A percentile compares a stretch with the other conserved stretches of the same genome.
Evolutionary conservation across 2,113 vertebrate species (phyloP).

Genomic region (Rhineura floridana): DNA sequence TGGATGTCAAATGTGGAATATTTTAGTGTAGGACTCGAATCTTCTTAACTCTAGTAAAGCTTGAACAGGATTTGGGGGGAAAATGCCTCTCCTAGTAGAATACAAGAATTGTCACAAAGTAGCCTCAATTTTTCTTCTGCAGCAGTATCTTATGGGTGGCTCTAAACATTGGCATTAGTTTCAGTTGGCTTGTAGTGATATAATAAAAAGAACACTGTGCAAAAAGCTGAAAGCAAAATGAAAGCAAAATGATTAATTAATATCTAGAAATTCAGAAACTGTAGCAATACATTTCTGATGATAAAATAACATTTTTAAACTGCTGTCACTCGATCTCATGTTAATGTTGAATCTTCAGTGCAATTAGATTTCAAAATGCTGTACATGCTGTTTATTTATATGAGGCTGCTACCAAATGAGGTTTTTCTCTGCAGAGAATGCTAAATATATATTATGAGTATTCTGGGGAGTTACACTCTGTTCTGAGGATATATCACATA

Average conservation of each 20-base stretch:
- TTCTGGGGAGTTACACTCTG: neutral
- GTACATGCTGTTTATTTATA: constrained; percentile 9
- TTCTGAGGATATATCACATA: neutral
- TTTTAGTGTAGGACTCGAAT: neutral
- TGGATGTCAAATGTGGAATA: too few species aligned
- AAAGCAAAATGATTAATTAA: constrained; percentile 27
- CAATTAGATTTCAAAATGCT: constrained; percentile 31
- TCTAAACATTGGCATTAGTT: constrained; percentile 11
- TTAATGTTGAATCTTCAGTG: constrained; percentile 11
- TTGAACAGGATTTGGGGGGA: neutral
- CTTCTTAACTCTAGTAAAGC: neutral
- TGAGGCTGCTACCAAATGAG: constrained; percentile 7
- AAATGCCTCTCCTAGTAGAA: neutral
- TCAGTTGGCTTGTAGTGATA: neutral
- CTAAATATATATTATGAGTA: constrained; percentile 7
- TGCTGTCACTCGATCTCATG: constrained; percentile 5
- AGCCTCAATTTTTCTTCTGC: neutral
- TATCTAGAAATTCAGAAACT: neutral
- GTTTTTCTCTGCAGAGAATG: neutral
- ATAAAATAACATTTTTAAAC: constrained; percentile 2
- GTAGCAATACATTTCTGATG: neutral
- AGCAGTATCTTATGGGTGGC: neutral
- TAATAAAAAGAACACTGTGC: neutral
- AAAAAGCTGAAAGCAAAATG: neutral
- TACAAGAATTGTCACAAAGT: neutral